Conservation (phyloP, 2,888 invertebrate genomes). For the Torymus texanus region DNA sequence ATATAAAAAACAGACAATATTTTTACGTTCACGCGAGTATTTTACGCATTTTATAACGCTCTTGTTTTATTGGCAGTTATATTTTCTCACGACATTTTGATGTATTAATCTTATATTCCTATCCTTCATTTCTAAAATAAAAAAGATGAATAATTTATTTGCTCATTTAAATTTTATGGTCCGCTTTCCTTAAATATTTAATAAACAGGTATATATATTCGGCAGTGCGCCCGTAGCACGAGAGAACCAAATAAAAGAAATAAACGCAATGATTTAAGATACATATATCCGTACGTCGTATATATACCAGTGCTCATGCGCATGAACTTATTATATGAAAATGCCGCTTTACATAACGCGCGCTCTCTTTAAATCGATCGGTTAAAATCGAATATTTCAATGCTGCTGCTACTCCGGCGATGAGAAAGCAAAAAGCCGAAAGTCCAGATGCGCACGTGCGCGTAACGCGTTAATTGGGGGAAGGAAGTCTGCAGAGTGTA, state of each 20-base stretch:
- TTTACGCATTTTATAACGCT: no score
- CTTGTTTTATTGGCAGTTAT: no score
- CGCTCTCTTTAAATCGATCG: conserved; percentile 16
- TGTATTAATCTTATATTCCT: no score
- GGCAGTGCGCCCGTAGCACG: no score
- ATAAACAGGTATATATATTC: no score
- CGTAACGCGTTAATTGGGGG: conserved; percentile 46
- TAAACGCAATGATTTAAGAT: conserved; percentile 18
- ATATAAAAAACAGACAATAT: no score
- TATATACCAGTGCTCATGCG: not conserved
- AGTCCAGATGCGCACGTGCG: conserved; percentile 42
- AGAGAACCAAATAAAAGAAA: not conserved
- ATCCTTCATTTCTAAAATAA: no score
- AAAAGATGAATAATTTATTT: no score
- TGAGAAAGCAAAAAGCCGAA: conserved; percentile 38
- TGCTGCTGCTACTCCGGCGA: conserved; percentile 2
- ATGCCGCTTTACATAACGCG: conserved; percentile 35
- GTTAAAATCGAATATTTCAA: conserved; percentile 42
- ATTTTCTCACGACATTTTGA: no score
- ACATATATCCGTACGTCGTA: not conserved
- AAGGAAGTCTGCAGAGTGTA: conserved; percentile 8
- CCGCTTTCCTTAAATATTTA: no score
- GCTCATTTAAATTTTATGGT: no score
- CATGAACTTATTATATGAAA: conserved; percentile 23
- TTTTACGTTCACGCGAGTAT: no score